phyloP scores from a whole-genome alignment of 30 jellyfish, hydroid and myxozoan species.

The Turritopsis dohrnii region DNA sequence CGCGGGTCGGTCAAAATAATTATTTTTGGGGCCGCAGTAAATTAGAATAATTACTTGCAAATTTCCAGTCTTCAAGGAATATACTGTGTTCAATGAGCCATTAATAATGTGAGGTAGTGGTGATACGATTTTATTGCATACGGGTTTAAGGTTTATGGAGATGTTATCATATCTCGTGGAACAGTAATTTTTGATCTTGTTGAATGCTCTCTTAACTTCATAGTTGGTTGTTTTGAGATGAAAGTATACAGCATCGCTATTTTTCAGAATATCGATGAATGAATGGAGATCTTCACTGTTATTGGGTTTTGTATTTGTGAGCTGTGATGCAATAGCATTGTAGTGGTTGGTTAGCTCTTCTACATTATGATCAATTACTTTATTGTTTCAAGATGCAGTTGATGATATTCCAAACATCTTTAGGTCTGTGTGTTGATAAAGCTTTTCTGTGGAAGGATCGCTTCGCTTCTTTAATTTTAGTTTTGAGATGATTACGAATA shows the following conservation, averaged over 20 bases:
- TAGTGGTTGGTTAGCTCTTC: not conserved
- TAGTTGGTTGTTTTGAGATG: not conserved
- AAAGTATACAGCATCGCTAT: not conserved
- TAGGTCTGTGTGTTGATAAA: not conserved
- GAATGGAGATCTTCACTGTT: not conserved
- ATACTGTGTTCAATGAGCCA: not conserved
- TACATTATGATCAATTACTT: not conserved
- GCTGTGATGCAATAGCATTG: not conserved
- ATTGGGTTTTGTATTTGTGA: not conserved
- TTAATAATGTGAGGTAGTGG: not conserved
- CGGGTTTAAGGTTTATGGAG: not conserved
- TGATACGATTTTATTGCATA: not conserved
- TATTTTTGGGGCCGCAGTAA: too few species aligned
- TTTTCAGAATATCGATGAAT: not conserved
- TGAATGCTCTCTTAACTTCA: not conserved
- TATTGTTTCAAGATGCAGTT: not conserved
- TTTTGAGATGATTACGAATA: constrained; percentile 2
- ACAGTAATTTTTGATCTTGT: not conserved
- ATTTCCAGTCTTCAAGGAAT: not conserved
- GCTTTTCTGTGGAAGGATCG: not conserved
- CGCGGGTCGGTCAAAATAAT: too few species aligned
- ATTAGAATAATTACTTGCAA: too few species aligned
- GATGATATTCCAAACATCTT: constrained; percentile 15
- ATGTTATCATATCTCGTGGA: not conserved
- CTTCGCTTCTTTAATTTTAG: not conserved